Evolutionary conservation across 2,797 vertebrate genomes (phyloP).

Genomic region (Octomys mimax): DNA sequence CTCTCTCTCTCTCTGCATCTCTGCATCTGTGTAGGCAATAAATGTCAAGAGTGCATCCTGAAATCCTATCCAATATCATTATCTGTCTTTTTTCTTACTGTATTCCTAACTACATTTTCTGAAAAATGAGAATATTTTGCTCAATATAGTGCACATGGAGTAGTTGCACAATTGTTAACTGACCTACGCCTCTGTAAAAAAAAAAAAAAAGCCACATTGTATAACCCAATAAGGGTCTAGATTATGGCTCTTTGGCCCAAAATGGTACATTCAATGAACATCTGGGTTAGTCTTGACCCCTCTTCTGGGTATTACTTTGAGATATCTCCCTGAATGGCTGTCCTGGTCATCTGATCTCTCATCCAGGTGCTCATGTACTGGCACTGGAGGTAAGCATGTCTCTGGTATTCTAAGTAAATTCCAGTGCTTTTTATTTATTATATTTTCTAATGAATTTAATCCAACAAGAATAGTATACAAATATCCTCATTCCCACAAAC

Average conservation of each 20-base stretch:
- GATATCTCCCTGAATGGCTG: background rate
- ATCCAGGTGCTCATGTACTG: background rate
- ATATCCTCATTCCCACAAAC: constrained; percentile 30
- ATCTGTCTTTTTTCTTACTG: constrained; percentile 14
- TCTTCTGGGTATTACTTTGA: background rate
- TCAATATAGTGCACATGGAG: background rate
- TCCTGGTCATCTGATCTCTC: background rate
- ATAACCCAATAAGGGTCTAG: background rate
- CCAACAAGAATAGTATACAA: constrained; percentile 21
- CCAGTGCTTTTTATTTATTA: background rate
- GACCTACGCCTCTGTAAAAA: constrained; percentile 1
- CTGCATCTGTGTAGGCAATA: background rate
- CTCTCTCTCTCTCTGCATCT: background rate
- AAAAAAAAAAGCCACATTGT: background rate
- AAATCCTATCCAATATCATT: background rate
- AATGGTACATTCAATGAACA: background rate
- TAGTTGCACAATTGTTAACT: constrained; percentile 4
- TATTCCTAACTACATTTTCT: background rate
- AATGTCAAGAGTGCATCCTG: background rate
- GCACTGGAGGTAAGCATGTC: background rate
- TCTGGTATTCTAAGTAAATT: constrained; percentile 50
- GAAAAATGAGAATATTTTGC: background rate
- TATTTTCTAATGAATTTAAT: background rate
- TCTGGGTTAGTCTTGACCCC: background rate
- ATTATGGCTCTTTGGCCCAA: constrained; percentile 13